Evolutionary conservation across 2,113 vertebrate species (phyloP).

Genomic region (Phaetusa simplex): DNA sequence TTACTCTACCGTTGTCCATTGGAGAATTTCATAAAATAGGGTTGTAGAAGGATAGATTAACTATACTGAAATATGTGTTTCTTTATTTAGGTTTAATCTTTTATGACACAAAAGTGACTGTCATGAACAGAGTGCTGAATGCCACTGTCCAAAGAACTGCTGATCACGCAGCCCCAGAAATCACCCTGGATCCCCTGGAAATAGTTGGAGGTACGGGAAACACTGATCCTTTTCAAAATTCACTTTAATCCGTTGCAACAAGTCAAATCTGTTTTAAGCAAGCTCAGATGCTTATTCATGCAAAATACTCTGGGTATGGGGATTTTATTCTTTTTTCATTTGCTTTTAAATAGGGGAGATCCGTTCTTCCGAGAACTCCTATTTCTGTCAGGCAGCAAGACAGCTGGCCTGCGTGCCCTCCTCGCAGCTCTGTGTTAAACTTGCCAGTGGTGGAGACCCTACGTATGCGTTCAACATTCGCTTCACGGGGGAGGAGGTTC

Average conservation of each 20-base stretch:
- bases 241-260: rapidly evolving
- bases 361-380: constrained; percentile 91
- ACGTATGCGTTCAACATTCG: constrained; percentile 98
- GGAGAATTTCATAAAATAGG: not conserved
- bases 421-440: constrained; percentile 93
- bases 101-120: constrained; percentile 94
- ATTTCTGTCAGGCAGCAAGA: constrained; percentile 93
- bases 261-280: not conserved
- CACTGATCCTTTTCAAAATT: rapidly evolving
- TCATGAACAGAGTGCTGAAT: constrained; percentile 95
- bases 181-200: constrained; percentile 93
- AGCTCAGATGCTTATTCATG: rapidly evolving
- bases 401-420: constrained; percentile 93
- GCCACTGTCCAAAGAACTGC: constrained; percentile 94
- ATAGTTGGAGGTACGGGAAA: constrained; percentile 87
- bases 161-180: constrained; percentile 95
- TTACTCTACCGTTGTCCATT: rapidly evolving
- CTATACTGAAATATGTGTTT: not conserved
- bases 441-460: constrained; percentile 95
- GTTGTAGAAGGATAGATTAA: not conserved
- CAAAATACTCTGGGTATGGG: no score
- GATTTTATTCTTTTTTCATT: not conserved
- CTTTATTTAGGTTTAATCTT: constrained; percentile 86
- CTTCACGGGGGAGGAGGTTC: constrained; percentile 97
- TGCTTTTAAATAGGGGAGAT: constrained; percentile 82